Conservation (phyloP, 2,797 vertebrate species). For the Trachurus trachurus region DNA sequence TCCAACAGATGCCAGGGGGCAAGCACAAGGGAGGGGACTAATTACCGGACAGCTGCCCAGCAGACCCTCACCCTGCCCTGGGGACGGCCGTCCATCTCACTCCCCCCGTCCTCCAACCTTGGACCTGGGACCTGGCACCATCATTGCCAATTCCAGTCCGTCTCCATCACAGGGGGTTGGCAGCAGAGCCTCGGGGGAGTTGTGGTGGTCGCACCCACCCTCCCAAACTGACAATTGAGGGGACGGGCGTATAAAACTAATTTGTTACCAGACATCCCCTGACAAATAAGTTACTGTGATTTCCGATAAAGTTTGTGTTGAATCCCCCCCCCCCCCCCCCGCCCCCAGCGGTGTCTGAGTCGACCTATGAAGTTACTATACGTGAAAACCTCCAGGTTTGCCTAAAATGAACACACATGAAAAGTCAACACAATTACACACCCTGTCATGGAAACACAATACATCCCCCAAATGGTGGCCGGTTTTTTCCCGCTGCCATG, state of each 20-base stretch:
- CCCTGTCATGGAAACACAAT: neutral
- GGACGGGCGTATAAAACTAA: slow-evolving; percentile 19
- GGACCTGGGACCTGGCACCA: slow-evolving; percentile 58
- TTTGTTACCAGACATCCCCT: slow-evolving; percentile 39
- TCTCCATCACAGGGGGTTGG: slow-evolving; percentile 62
- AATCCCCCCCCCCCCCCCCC: slow-evolving; percentile 16
- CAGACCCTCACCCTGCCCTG: slow-evolving; percentile 82
- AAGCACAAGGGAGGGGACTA: slow-evolving; percentile 84
- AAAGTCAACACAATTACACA: slow-evolving; percentile 20
- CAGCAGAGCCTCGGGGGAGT: slow-evolving; percentile 33
- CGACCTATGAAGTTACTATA: neutral
- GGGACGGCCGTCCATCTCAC: slow-evolving; percentile 77
- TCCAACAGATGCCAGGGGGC: slow-evolving; percentile 85
- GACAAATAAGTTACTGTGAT: slow-evolving; percentile 6
- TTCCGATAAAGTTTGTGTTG: slow-evolving; percentile 19
- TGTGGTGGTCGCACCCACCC: slow-evolving; percentile 11
- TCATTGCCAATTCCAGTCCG: slow-evolving; percentile 52
- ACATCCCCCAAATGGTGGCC: slow-evolving; percentile 6
- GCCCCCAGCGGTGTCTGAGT: neutral
- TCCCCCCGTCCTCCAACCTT: slow-evolving; percentile 69
- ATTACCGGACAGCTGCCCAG: slow-evolving; percentile 90
- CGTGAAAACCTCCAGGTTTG: slow-evolving; percentile 12
- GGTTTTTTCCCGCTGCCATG: slow-evolving; percentile 34
- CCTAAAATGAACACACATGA: neutral
- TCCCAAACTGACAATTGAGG: slow-evolving; percentile 23